These are phyloP conservation scores for Siderastrea siderea DNA, from an alignment of 92 coral and sea anemone species.

Conservation along the genomic window DNA sequence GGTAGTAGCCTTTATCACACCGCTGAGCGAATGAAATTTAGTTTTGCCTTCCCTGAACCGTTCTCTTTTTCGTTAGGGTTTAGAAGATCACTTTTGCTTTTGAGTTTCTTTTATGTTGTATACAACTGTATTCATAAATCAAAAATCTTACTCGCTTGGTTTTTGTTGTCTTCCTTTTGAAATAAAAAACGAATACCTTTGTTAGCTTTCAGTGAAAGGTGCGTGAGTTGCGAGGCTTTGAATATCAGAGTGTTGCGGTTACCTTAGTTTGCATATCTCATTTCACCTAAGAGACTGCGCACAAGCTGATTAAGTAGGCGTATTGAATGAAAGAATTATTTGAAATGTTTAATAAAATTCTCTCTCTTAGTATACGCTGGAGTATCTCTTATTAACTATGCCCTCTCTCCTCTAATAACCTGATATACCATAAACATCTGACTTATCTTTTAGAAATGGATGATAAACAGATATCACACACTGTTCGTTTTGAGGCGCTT, in stretches of 20 bases:
- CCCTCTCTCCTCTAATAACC: not conserved
- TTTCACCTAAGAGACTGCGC: not conserved
- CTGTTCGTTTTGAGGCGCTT: too few species aligned
- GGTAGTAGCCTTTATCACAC: slow-evolving; percentile 35
- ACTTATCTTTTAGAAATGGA: too few species aligned
- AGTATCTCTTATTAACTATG: not conserved
- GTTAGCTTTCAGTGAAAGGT: slow-evolving; percentile 33
- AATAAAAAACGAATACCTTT: slow-evolving; percentile 21
- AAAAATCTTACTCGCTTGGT: slow-evolving; percentile 37
- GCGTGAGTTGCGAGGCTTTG: slow-evolving; percentile 8
- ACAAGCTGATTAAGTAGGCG: slow-evolving; percentile 25
- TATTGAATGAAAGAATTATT: slow-evolving; percentile 34
- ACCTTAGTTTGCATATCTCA: not conserved
- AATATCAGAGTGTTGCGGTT: not conserved
- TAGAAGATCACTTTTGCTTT: slow-evolving; percentile 13
- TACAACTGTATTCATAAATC: slow-evolving; percentile 24
- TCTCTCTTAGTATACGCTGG: slow-evolving; percentile 47
- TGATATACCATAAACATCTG: not conserved
- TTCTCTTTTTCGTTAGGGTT: slow-evolving; percentile 10
- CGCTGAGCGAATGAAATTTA: slow-evolving; percentile 35
- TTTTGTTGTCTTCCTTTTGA: slow-evolving; percentile 47
- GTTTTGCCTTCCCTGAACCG: slow-evolving; percentile 10
- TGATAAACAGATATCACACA: too few species aligned
- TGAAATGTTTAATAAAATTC: slow-evolving; percentile 53
- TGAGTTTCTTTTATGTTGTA: slow-evolving; percentile 39